phyloP scores from a whole-genome alignment of 2,888 invertebrate species.

The Acrobasis repandana region DNA sequence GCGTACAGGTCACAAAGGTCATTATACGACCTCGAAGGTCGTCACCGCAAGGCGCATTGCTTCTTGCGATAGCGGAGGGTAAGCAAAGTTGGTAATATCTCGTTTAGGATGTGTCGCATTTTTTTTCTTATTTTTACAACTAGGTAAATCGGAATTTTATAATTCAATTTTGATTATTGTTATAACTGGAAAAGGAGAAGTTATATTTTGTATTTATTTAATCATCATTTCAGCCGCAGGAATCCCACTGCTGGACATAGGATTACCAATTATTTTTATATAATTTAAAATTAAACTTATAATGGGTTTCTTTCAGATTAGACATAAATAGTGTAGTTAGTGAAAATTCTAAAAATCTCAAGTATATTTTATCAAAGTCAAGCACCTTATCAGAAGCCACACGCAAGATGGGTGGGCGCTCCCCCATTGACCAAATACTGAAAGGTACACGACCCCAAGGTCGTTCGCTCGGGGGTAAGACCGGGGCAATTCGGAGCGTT shows the following conservation, averaged over 20 bases:
- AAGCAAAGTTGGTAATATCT: background rate
- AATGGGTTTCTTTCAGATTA: too few species aligned
- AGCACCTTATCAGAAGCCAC: background rate
- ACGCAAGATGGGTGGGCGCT: background rate
- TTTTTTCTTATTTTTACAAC: too few species aligned
- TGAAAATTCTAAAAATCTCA: background rate
- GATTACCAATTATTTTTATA: too few species aligned
- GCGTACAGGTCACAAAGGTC: background rate
- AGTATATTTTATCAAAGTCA: background rate
- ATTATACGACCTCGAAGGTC: slow-evolving; percentile 13
- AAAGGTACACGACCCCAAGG: slow-evolving; percentile 15
- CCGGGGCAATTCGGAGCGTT: slow-evolving; percentile 10
- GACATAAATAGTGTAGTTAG: too few species aligned
- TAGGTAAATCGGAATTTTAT: too few species aligned
- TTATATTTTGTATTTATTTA: too few species aligned
- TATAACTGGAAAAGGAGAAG: too few species aligned
- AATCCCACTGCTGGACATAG: too few species aligned
- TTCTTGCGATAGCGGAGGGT: background rate
- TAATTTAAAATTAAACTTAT: too few species aligned
- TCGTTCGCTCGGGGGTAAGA: slow-evolving; percentile 13
- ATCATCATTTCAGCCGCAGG: too few species aligned
- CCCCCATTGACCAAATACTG: slow-evolving; percentile 9
- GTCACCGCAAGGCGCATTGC: background rate
- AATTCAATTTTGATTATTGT: too few species aligned
- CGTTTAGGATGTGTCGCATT: background rate